phyloP scores from a whole-genome alignment of 2,888 invertebrate species.

The Dryocosmus kuriphilus region DNA sequence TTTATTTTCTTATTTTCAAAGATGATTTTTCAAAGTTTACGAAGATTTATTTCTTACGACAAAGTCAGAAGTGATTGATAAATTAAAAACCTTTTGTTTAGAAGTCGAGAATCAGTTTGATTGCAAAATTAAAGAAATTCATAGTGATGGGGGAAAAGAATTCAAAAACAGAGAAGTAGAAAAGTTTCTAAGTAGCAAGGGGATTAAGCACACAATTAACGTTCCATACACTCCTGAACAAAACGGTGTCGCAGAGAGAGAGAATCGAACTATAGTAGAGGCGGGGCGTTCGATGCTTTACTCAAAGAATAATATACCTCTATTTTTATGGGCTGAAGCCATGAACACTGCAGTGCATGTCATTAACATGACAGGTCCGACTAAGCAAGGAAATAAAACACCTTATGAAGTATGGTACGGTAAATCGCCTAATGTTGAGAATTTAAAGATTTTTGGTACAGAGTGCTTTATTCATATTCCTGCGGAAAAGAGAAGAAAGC shows the following conservation, averaged over 20 bases:
- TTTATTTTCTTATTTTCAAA: conserved; percentile 34
- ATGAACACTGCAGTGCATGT: too few relatives aligned
- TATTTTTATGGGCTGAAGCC: too few relatives aligned
- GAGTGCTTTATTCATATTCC: conserved; percentile 52
- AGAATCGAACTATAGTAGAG: too few relatives aligned
- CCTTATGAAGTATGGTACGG: neutral
- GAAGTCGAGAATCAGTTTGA: neutral
- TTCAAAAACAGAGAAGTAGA: too few relatives aligned
- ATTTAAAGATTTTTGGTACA: conserved; percentile 15
- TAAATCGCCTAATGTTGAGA: neutral
- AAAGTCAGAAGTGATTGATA: neutral
- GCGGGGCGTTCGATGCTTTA: too few relatives aligned
- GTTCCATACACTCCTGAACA: too few relatives aligned
- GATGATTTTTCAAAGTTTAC: conserved; percentile 36
- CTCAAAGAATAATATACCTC: too few relatives aligned
- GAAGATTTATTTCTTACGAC: neutral
- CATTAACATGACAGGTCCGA: neutral
- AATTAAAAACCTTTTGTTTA: too few relatives aligned
- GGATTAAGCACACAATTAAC: too few relatives aligned
- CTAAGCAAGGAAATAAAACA: neutral
- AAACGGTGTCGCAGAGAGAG: too few relatives aligned
- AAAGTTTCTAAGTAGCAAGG: too few relatives aligned
- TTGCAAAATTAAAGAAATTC: neutral
- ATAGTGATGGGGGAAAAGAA: too few relatives aligned
- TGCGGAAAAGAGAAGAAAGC: conserved; percentile 54